A percentile compares a stretch with the other conserved stretches of the same genome.
Evolutionary conservation across 1,140 invertebrate species (phyloP).

Genomic region (Trichomalopsis sarcophagae): DNA sequence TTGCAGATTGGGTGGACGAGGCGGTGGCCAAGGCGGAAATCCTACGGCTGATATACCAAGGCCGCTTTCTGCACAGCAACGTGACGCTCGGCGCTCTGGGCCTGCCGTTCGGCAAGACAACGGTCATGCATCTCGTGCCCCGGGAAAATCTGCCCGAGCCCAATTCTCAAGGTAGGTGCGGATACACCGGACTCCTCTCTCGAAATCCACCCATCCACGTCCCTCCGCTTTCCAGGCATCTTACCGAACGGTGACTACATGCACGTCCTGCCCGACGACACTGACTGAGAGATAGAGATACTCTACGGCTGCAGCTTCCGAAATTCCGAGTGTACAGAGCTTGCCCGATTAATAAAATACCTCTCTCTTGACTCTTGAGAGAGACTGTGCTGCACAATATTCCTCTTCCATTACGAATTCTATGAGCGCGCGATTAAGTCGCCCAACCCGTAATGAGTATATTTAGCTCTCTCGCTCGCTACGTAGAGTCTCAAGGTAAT

Average conservation of each 20-base stretch:
- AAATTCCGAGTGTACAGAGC: background rate
- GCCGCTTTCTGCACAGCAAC: slow-evolving; percentile 98
- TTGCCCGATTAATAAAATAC: background rate
- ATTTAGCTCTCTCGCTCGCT: background rate
- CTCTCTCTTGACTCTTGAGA: too few species aligned
- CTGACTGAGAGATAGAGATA: background rate
- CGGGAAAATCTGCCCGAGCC: slow-evolving; percentile 99
- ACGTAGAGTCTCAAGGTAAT: slow-evolving; percentile 8
- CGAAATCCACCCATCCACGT: background rate
- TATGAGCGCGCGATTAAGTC: background rate
- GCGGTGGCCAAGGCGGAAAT: slow-evolving; percentile 97
- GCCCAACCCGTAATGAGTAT: background rate
- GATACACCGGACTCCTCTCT: too few species aligned
- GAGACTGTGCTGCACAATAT: background rate
- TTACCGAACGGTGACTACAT: slow-evolving; percentile 67
- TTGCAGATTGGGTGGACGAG: slow-evolving; percentile 95
- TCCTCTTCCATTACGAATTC: background rate
- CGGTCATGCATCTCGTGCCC: slow-evolving; percentile 99
- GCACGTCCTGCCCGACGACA: slow-evolving; percentile 55
- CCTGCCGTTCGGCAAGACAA: slow-evolving; percentile 96
- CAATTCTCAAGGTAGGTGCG: slow-evolving; percentile 89
- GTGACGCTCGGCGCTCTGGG: slow-evolving; percentile 98
- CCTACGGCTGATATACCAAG: slow-evolving; percentile 98
- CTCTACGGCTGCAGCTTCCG: too few species aligned
- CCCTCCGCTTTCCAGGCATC: slow-evolving; percentile 60